Base-by-base conservation (phyloP, 2,888 invertebrate genomes). In the Xanthia icteritia region DNA sequence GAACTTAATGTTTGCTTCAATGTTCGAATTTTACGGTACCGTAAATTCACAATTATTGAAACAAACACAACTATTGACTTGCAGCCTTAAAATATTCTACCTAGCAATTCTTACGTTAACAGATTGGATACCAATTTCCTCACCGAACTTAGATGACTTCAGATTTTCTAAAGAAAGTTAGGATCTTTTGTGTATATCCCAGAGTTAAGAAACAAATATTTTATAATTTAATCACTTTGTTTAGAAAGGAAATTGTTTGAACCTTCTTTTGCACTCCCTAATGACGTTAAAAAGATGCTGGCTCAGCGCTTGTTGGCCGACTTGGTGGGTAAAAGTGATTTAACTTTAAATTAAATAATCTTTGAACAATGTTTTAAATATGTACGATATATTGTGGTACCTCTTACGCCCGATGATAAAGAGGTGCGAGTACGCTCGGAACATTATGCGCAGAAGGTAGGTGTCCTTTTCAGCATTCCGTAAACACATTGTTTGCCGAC, bases 171-270 rank as follows among this genome's bases (percentile, higher is more conserved):
- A 68, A 73, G 71, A 76, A 76, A 79, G 73, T 83, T 78, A 61
- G 31, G 42, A 51, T 70, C 73, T 83, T 87, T 82, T 89, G 70
- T 79, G 64, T 67, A 73, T 68, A 83, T 66, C 42, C 67, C 63
- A 68, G 79, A 81, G 77, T 82, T 82, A 51, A 36, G n/a, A 76
- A 68, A 76, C 80, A 80, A 86, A 73, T 77, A 69, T 88, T 88
- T 83, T 77, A 79, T 82, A 81, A 81, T 84, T 81, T 83, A 85
- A 83, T 85, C 77, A 84, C 79, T 82, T 89, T 82, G 76, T 81
- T 73, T 51, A 39, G 65, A 81, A 82, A 80, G 74, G 69, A 86
- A 89, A 86, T 86, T 88, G 88, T 84, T 81, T 73, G 64, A 81
- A 76, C 66, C 76, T 76, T 87, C 79, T 87, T 89, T 86, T 67